Percentiles rank a stretch among this genome's conserved stretches.
Evolutionary conservation across 1,140 invertebrate genomes (phyloP).

Genomic region (Meloidogyne exigua): DNA sequence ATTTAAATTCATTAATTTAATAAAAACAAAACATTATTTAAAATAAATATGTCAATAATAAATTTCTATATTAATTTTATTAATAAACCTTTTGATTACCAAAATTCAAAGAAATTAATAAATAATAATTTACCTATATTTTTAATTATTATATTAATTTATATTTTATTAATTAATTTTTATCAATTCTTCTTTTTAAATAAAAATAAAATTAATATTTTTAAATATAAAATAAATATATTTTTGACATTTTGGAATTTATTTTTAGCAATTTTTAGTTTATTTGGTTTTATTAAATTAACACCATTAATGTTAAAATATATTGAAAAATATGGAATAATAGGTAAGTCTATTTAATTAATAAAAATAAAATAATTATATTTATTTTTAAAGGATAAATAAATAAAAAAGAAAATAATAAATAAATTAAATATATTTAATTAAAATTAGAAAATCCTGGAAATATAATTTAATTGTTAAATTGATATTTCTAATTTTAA

Average conservation of each 20-base stretch:
- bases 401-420: too few relatives aligned
- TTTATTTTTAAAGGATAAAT: too few relatives aligned
- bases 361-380: too few relatives aligned
- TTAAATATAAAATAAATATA: neutral
- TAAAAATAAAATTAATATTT: neutral
- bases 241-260: constrained; percentile 10
- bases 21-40: neutral
- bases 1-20: too few relatives aligned
- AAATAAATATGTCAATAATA: neutral
- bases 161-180: neutral
- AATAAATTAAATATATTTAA: too few relatives aligned
- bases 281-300: neutral
- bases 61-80: neutral
- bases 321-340: neutral
- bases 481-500: too few relatives aligned
- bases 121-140: neutral
- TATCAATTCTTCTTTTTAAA: neutral
- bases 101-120: neutral
- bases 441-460: too few relatives aligned
- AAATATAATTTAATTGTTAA: too few relatives aligned
- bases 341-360: neutral
- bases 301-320: neutral
- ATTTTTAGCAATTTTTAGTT: constrained; percentile 9
- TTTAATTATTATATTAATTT: neutral
- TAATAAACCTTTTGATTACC: neutral